phyloP scores from a whole-genome alignment of 2,888 invertebrate genomes.

The Xestia rhomboidea region DNA sequence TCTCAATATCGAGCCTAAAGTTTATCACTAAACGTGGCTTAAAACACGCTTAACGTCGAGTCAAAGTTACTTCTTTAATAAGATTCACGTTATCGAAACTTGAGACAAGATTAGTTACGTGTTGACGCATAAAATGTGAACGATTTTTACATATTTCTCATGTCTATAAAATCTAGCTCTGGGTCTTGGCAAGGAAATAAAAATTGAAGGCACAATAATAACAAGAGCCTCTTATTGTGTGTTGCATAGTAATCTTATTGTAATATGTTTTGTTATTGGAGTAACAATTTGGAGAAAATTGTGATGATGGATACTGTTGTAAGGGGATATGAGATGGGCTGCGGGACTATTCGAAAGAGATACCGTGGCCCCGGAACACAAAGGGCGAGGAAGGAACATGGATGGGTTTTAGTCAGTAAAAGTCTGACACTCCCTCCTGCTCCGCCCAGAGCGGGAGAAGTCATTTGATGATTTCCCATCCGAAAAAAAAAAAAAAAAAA shows the following conservation, averaged over 20 bases:
- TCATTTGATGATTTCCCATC: no score
- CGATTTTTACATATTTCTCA: conserved; percentile 48
- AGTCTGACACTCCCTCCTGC: no score
- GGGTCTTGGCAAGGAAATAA: conserved; percentile 43
- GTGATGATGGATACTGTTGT: neutral
- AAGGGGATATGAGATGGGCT: neutral
- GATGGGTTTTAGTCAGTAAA: no score
- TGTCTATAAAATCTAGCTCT: conserved; percentile 54
- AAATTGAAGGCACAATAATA: conserved; percentile 54
- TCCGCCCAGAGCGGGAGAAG: no score
- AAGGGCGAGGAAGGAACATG: no score
- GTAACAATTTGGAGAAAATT: conserved; percentile 18
- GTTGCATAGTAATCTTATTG: conserved; percentile 44
- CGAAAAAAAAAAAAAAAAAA: no score
- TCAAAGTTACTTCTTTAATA: conserved; percentile 57
- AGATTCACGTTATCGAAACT: conserved; percentile 57
- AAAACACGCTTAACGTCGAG: conserved; percentile 37
- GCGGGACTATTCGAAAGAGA: no score
- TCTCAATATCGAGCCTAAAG: conserved; percentile 23
- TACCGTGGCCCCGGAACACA: no score
- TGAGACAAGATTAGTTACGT: conserved; percentile 63
- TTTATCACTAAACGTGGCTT: conserved; percentile 37
- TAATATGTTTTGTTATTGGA: conserved; percentile 16
- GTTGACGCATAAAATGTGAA: conserved; percentile 61
- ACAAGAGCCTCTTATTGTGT: conserved; percentile 25